phyloP scores from a whole-genome alignment of 2,113 vertebrate species.

The Dicentrarchus labrax region DNA sequence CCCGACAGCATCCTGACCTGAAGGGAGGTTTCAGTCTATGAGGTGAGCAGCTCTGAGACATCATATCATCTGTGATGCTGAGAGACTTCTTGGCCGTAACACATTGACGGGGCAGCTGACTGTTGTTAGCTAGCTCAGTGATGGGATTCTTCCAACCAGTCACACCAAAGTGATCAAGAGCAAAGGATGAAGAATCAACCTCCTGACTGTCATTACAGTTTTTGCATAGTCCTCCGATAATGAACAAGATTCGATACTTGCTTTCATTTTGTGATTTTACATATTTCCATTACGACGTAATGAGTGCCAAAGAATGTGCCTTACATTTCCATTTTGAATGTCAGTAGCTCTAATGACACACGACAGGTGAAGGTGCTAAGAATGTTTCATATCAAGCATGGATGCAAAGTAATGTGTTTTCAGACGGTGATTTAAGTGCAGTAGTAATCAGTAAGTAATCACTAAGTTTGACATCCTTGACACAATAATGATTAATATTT shows the following conservation, averaged over 20 bases:
- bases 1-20: conserved; percentile 59
- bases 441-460: neutral
- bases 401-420: neutral
- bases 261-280: neutral
- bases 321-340: neutral
- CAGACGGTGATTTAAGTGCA: neutral
- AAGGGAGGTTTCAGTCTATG: neutral
- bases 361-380: neutral
- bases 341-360: neutral
- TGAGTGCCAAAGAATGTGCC: conserved; percentile 3
- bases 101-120: neutral
- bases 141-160: neutral
- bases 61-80: neutral
- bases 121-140: neutral
- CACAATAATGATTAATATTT: too few relatives aligned
- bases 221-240: neutral
- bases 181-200: conserved; percentile 25
- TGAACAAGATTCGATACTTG: too few relatives aligned
- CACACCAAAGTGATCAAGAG: conserved; percentile 24
- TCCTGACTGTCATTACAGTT: conserved; percentile 12
- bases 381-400: neutral
- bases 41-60: conserved; percentile 19
- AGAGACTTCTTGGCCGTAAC: conserved; percentile 2
- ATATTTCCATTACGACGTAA: neutral
- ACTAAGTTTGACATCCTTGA: neutral